phyloP scores from a whole-genome alignment of 2,888 invertebrate species.

The Conomelus anceps region DNA sequence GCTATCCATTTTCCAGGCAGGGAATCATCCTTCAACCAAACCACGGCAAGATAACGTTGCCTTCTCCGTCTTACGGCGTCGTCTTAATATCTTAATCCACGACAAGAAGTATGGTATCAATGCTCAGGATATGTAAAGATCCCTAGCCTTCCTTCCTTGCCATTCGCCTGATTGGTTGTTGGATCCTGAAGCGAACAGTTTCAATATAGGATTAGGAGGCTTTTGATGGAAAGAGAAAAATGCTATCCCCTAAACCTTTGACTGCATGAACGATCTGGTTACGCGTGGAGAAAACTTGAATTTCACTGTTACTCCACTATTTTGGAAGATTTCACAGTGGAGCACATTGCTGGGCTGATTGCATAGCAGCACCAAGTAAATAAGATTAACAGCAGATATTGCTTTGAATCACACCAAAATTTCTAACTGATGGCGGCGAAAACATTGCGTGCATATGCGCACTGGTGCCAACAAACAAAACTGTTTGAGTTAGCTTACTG shows the following conservation, averaged over 20 bases:
- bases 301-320: no score
- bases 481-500: no score
- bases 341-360: no score
- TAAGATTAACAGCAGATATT: no score
- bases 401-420: no score
- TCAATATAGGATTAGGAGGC: background rate
- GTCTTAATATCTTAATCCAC: background rate
- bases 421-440: no score
- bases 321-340: no score
- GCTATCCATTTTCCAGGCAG: background rate
- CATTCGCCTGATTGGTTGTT: background rate
- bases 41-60: background rate
- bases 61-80: background rate
- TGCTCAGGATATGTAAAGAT: background rate
- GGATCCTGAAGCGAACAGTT: background rate
- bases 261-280: background rate
- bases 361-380: no score
- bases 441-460: no score
- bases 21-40: no score
- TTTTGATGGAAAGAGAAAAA: background rate
- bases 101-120: background rate
- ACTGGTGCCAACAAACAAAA: no score
- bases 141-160: background rate
- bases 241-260: background rate
- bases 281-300: no score